A percentile compares a stretch with the other conserved stretches of the same genome.
Evolutionary conservation across 2,797 vertebrate genomes (phyloP).

Genomic region (Micropoecilia bifurca): DNA sequence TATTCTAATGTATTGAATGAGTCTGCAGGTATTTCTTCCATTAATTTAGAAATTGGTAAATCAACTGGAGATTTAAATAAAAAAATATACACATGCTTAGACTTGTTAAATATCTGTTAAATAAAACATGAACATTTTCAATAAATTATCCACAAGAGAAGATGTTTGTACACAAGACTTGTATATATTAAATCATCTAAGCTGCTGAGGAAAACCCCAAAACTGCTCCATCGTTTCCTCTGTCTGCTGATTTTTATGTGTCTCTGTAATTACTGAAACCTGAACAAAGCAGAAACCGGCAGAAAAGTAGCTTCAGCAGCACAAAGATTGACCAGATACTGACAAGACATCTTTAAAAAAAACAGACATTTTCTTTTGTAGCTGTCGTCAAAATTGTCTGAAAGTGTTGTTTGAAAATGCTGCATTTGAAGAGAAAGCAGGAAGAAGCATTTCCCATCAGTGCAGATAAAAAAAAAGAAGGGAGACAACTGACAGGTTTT

Average conservation of each 20-base stretch:
- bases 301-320: slow-evolving; percentile 29
- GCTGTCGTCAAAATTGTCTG: slow-evolving; percentile 35
- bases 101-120: neutral
- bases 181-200: slow-evolving; percentile 7
- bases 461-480: slow-evolving; percentile 29
- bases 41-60: neutral
- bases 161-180: neutral
- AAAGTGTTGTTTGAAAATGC: slow-evolving; percentile 29
- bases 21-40: neutral
- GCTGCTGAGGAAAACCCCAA: neutral
- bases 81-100: neutral
- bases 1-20: no score
- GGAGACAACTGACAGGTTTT: slow-evolving; percentile 38
- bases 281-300: slow-evolving; percentile 41
- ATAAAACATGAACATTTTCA: slow-evolving; percentile 5
- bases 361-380: slow-evolving; percentile 28
- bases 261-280: slow-evolving; percentile 15
- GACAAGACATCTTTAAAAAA: slow-evolving; percentile 15
- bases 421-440: slow-evolving; percentile 49
- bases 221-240: slow-evolving; percentile 1
- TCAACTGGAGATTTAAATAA: neutral
- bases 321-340: slow-evolving; percentile 34
- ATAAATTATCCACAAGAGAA: neutral
- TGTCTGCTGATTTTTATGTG: slow-evolving; percentile 7
- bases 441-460: slow-evolving; percentile 52